These are phyloP conservation scores for Serripes groenlandicus DNA, from an alignment of 2,888 invertebrate genomes.

Conservation along the genomic window DNA sequence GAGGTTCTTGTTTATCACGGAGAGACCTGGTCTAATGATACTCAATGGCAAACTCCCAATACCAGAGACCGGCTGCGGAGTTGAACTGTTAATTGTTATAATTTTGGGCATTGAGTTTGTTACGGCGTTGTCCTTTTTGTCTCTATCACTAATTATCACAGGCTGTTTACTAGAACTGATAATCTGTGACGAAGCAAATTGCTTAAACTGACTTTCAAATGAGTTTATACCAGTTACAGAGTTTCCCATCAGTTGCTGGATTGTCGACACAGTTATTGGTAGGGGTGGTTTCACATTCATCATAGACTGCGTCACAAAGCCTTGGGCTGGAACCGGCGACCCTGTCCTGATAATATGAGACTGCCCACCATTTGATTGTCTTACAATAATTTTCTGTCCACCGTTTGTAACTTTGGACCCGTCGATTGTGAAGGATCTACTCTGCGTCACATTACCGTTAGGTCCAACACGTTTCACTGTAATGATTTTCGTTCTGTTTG, in stretches of 20 bases:
- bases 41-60: not conserved
- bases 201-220: slow-evolving; percentile 57
- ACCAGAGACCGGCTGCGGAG: not conserved
- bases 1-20: slow-evolving; percentile 1
- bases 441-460: slow-evolving; percentile 65
- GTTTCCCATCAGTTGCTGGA: slow-evolving; percentile 14
- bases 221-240: slow-evolving; percentile 23
- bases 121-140: not conserved
- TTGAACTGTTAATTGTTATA: slow-evolving; percentile 51
- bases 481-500: slow-evolving; percentile 59
- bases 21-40: not conserved
- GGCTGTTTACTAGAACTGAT: not conserved
- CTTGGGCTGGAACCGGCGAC: slow-evolving; percentile 36
- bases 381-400: slow-evolving; percentile 64
- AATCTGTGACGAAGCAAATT: slow-evolving; percentile 37
- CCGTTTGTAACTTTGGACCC: slow-evolving; percentile 37
- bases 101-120: slow-evolving; percentile 49
- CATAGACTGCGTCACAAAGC: slow-evolving; percentile 34
- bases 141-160: slow-evolving; percentile 19
- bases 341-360: slow-evolving; percentile 36
- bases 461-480: slow-evolving; percentile 69
- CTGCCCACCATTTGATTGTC: slow-evolving; percentile 46
- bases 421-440: slow-evolving; percentile 60
- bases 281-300: slow-evolving; percentile 35
- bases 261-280: slow-evolving; percentile 16